Percentiles rank a stretch among this genome's conserved stretches.
Conservation (phyloP, 2,888 invertebrate genomes). For the Eupithecia insigniata region DNA sequence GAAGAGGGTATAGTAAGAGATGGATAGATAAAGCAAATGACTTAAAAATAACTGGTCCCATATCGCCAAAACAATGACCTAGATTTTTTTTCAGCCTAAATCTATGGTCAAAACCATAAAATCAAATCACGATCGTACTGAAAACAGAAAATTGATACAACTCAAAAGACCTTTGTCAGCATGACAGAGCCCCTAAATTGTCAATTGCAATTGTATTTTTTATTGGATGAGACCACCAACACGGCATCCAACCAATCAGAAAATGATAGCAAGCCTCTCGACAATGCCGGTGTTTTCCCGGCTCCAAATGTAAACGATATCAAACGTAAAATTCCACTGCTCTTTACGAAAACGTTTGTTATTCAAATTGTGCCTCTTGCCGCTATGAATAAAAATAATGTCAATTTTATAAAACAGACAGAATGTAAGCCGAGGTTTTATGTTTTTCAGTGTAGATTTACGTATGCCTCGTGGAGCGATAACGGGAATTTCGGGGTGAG, state of each 20-base stretch:
- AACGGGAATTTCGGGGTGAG: neutral
- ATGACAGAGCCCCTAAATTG: neutral
- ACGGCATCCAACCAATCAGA: constrained; percentile 18
- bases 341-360: constrained; percentile 39
- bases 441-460: constrained; percentile 36
- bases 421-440: constrained; percentile 38
- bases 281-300: constrained; percentile 19
- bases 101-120: too few relatives aligned
- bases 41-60: too few relatives aligned
- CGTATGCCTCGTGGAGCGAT: constrained; percentile 23
- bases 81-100: too few relatives aligned
- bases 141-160: neutral
- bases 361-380: constrained; percentile 44
- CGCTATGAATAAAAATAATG: constrained; percentile 43
- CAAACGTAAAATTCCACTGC: constrained; percentile 32
- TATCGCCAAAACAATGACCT: too few relatives aligned
- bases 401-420: constrained; percentile 38
- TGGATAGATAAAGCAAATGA: too few relatives aligned
- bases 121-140: neutral
- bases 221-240: constrained; percentile 1
- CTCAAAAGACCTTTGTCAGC: neutral
- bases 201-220: constrained; percentile 6
- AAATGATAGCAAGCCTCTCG: constrained; percentile 9
- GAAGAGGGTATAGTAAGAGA: too few relatives aligned
- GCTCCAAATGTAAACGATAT: constrained; percentile 24